Percentiles rank a stretch among this genome's conserved stretches.
Evolutionary conservation across 1,140 invertebrate species (phyloP).

Genomic region (Brachionus rotundiformis): DNA sequence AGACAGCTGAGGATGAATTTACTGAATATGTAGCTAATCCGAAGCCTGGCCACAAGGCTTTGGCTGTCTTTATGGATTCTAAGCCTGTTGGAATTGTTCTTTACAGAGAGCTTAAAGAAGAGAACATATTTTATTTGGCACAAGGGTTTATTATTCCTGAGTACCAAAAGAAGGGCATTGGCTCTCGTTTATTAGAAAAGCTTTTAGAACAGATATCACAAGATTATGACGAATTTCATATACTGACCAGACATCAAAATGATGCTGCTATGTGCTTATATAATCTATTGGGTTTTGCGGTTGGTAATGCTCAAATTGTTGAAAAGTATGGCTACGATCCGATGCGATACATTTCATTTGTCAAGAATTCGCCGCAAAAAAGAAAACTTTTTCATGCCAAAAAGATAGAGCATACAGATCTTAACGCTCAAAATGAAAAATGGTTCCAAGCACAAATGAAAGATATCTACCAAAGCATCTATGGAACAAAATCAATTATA

Average conservation of each 20-base stretch:
- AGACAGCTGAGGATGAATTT: background rate
- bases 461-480: background rate
- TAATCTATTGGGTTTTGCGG: background rate
- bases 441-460: background rate
- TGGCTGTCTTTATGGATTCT: background rate
- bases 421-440: background rate
- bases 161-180: background rate
- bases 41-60: background rate
- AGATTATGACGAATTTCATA: background rate
- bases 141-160: background rate
- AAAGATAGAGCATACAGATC: background rate
- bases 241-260: background rate
- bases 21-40: background rate
- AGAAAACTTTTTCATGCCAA: background rate
- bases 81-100: background rate
- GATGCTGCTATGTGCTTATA: slow-evolving; percentile 3
- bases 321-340: background rate
- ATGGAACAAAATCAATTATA: background rate
- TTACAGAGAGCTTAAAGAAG: background rate
- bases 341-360: slow-evolving; percentile 3
- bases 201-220: background rate
- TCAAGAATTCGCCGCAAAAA: background rate
- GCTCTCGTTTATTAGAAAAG: background rate
- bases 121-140: background rate
- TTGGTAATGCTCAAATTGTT: background rate